These are phyloP conservation scores for Sebastes matsubarae DNA, from an alignment of 2,797 vertebrate genomes.

Conservation along the genomic window DNA sequence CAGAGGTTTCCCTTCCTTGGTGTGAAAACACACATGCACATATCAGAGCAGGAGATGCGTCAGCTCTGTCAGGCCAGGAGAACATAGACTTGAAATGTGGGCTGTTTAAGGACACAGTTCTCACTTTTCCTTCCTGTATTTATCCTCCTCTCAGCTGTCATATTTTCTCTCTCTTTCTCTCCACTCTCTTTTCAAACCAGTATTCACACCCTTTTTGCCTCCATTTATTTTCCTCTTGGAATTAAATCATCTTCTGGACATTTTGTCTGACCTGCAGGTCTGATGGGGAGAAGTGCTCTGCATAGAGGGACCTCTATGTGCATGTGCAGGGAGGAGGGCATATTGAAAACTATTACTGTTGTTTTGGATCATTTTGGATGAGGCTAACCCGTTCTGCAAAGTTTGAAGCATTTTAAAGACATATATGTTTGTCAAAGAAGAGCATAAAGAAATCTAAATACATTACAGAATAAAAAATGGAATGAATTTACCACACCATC, in stretches of 20 bases:
- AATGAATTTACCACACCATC: background rate
- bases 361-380: background rate
- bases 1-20: background rate
- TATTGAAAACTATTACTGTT: background rate
- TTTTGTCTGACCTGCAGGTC: slow-evolving; percentile 25
- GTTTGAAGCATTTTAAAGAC: background rate
- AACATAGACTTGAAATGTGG: background rate
- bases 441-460: background rate
- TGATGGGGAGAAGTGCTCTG: slow-evolving; percentile 4
- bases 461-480: background rate
- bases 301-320: background rate
- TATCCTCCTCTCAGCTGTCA: background rate
- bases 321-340: background rate
- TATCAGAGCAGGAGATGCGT: background rate
- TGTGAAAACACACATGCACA: background rate
- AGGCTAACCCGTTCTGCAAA: background rate
- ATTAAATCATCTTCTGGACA: slow-evolving; percentile 36
- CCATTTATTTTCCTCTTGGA: slow-evolving; percentile 19
- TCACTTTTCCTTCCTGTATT: background rate
- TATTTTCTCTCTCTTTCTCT: background rate
- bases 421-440: background rate
- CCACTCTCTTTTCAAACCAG: background rate
- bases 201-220: too few species aligned
- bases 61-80: background rate
- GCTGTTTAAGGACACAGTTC: background rate